Evolutionary conservation across 2,113 vertebrate species (phyloP).

Genomic region (Micronycteris hirsuta): DNA sequence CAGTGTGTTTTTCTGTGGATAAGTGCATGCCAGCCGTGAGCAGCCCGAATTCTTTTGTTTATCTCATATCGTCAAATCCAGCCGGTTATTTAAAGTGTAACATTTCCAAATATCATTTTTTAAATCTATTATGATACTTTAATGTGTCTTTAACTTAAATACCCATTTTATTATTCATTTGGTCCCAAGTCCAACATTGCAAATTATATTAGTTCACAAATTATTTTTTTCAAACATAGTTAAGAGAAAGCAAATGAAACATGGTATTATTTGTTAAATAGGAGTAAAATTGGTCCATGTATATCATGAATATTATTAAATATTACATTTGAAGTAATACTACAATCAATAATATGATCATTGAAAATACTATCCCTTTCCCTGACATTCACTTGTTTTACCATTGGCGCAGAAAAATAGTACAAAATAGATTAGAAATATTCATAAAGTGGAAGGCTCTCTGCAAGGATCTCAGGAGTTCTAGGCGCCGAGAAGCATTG

Average conservation of each 20-base stretch:
- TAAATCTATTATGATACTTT: not conserved
- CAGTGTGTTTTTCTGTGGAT: not conserved
- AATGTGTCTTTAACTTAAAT: not conserved
- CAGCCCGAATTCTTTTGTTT: not conserved
- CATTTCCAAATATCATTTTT: not conserved
- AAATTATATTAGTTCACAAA: not conserved
- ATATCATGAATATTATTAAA: not conserved
- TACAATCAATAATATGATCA: not conserved
- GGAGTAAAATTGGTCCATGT: not conserved
- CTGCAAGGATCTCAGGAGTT: not conserved
- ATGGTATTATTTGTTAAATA: not conserved
- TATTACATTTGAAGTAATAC: not conserved
- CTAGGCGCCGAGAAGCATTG: rapidly evolving
- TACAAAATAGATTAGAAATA: not conserved
- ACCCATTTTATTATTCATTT: not conserved
- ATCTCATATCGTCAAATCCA: not conserved
- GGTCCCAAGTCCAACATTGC: not conserved
- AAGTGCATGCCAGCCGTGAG: not conserved
- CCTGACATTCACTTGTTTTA: not conserved
- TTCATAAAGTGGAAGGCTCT: not conserved
- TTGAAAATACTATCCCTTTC: not conserved
- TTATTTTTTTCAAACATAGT: not conserved
- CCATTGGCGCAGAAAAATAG: not conserved
- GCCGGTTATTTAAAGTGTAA: not conserved
- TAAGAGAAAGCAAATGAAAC: not conserved